Base-by-base conservation (phyloP, 1,140 invertebrate genomes). In the Daktulosphaira vitifoliae region DNA sequence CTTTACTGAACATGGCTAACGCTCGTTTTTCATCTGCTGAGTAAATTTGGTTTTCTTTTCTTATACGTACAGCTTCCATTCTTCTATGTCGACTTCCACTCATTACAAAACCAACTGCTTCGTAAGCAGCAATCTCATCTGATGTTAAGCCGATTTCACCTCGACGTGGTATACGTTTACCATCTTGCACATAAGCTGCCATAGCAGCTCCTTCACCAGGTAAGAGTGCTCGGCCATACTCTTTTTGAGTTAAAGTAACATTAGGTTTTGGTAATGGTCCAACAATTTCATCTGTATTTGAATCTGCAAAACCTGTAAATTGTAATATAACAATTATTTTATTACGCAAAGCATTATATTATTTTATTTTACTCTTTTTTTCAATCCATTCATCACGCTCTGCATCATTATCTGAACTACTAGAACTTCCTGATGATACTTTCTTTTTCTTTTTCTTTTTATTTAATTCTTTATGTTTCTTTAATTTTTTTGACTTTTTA, bases 11-110 rank as follows among this genome's bases (percentile, higher is more conserved):
- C 84, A 95, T 96, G 2, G 92, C 93, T 54, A 99, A 78, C 8
- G 96, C 93, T 70, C 96, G 80, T 75, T 99, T 99, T 75, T 99
- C 97, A 77, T 99, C 97, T 3, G 96, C 97, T 20, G 93, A 96
- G 79, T 99, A 98, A 75, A 99, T 96, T 79, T 99, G 94, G 80
- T 99, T 99, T 79, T 99, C 97, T 74, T 99, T 99, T 69, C 97
- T 83, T 53, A 99, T 87, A 79, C 97, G 90, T 2, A 99, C 96
- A 71, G 97, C 97, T 78, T 99, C 97, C 97, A 99, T 99, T 67
- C 96, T 84, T 11, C 97, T 88, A 82, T 99, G 96, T 72, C 96
- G 87, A 70, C 92, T 96, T 22, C 96, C 96, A 75, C 92, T 96
- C 96, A 99, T 99, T 0, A 99, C 96, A 72, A 90, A 92, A 15